Base-by-base conservation (phyloP, 1,140 invertebrate genomes). In the Cydia amplana region DNA sequence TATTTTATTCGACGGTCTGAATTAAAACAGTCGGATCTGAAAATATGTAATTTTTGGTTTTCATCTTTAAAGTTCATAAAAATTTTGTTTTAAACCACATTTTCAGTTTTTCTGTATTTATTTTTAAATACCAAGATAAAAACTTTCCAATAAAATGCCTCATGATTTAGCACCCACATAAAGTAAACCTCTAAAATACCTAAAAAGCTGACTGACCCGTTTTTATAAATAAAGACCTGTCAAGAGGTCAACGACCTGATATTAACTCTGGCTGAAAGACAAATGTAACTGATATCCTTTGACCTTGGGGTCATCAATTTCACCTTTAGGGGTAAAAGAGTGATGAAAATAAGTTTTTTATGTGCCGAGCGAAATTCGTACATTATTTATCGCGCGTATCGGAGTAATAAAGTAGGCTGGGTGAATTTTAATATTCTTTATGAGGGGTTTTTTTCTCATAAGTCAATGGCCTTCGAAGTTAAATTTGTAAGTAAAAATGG, bases 211-310 rank as follows among this genome's bases (percentile, higher is more conserved):
- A 23, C 20, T 63, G n/a, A n/a, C 9, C 63, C 23, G 7, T 64
- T 64, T 28, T 20, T 64, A 28, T 28, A 60, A 64, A 25, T 18
- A 65, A 36, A 67, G 5, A 55, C 51, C 51, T 55, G 51, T 55
- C 51, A 32, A 36, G 36, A 36, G 64, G 28, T 36, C 64, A 67
- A 67, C 12, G 64, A 25, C 64, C 7, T n/a, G 64, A 28, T 32
- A 67, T 67, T 67, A 32, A 32, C 25, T 64, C 25, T 4, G 10
- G 12, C 28, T 18, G 28, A 28, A 36, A 67, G 28, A 67, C 32
- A 67, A 67, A 67, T 14, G 28, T 40, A 67, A 36, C 64, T n/a
- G 28, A 67, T 67, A 67, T 67, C 63, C 63, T 25, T 67, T 67
- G 28, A 32, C 64, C 64, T 32, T n/a, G 6, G 14, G 64, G 64